These are phyloP conservation scores for Pseudochirops corinnae DNA, from an alignment of 2,797 vertebrate genomes.

Conservation along the genomic window DNA sequence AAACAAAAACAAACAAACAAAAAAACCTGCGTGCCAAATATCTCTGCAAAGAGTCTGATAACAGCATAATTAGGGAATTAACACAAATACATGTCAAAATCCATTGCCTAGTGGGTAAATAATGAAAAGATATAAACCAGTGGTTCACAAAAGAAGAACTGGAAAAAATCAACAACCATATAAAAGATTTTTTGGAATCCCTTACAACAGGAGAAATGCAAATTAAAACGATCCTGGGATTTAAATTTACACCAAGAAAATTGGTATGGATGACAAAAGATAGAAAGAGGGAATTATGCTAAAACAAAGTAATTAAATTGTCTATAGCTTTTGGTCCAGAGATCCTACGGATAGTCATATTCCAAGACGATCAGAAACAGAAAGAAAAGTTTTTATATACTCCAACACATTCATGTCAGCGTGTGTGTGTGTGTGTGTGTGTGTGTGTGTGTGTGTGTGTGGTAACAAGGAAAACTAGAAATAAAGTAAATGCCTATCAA, in stretches of 20 bases:
- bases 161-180: not conserved
- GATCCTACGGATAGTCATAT: not conserved
- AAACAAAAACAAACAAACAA: not conserved
- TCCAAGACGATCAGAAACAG: not conserved
- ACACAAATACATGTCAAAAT: not conserved
- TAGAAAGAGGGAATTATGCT: not conserved
- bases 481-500: slow-evolving; percentile 33
- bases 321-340: not conserved
- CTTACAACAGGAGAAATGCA: not conserved
- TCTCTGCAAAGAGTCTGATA: not conserved
- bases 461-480: slow-evolving; percentile 23
- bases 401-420: not conserved
- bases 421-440: not conserved
- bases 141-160: not conserved
- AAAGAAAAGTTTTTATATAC: slow-evolving; percentile 18
- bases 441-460: slow-evolving; percentile 15
- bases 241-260: not conserved
- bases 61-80: not conserved
- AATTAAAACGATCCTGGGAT: not conserved
- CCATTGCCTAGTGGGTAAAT: not conserved
- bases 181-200: not conserved
- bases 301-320: not conserved
- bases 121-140: not conserved
- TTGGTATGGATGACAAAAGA: not conserved
- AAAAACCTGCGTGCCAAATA: not conserved